Conservation (phyloP, 2,888 invertebrate species). For the Conistra vaccinii region DNA sequence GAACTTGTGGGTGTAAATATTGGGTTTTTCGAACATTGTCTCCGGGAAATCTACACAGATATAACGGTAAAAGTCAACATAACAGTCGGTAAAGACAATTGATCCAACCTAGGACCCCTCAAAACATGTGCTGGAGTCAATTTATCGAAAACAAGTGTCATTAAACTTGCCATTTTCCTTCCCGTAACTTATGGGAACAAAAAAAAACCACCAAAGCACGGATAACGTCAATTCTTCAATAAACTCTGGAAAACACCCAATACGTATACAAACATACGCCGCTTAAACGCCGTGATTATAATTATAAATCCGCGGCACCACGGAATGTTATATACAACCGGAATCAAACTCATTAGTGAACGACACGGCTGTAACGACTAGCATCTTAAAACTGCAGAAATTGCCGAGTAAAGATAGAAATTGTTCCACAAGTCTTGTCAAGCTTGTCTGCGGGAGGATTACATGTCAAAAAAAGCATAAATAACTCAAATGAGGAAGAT, state of each 20-base stretch:
- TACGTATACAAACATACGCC: background rate
- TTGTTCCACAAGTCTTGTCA: too few species aligned
- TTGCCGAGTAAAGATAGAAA: too few species aligned
- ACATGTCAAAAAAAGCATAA: conserved; percentile 4
- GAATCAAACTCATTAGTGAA: conserved; percentile 3
- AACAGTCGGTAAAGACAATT: background rate
- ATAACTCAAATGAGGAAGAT: background rate
- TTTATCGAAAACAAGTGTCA: background rate
- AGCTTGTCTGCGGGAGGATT: too few species aligned
- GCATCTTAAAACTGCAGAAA: background rate
- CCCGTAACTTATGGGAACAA: background rate
- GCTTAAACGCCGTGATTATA: background rate
- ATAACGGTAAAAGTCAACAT: background rate
- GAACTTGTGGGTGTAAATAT: background rate
- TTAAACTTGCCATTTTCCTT: background rate
- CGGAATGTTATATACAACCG: too few species aligned
- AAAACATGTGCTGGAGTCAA: background rate
- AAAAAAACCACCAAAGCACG: background rate
- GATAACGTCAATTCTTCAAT: too few species aligned
- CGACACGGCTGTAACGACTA: background rate
- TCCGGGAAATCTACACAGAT: too few species aligned
- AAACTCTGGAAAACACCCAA: background rate
- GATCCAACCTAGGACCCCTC: background rate
- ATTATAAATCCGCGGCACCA: background rate
- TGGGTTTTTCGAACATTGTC: background rate